Evolutionary conservation across 2,888 invertebrate genomes (phyloP).

Genomic region (Eupsilia transversa): DNA sequence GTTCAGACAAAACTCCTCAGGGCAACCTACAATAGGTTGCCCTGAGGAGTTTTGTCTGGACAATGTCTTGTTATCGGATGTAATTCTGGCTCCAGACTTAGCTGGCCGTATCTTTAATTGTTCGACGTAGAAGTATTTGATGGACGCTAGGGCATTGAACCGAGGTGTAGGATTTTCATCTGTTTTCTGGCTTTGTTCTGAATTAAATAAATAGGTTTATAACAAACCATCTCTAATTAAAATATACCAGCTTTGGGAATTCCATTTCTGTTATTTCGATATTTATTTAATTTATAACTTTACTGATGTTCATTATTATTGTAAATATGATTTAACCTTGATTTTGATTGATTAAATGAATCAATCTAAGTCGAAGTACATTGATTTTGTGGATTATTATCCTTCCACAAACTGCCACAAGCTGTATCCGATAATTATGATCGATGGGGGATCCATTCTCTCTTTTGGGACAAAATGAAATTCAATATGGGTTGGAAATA

Average conservation of each 20-base stretch:
- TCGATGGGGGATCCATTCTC: constrained; percentile 61
- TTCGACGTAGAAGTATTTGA: constrained; percentile 9
- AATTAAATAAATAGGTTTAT: not conserved
- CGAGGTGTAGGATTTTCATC: not conserved
- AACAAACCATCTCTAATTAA: not conserved
- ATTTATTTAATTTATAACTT: not conserved
- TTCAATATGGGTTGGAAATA: constrained; percentile 62
- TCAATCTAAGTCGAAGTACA: constrained; percentile 63
- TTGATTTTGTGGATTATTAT: constrained; percentile 63
- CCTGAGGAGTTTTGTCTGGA: constrained; percentile 22
- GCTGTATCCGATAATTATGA: constrained; percentile 65
- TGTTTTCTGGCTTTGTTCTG: not conserved
- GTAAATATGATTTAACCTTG: not conserved
- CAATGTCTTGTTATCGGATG: constrained; percentile 33
- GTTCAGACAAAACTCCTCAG: too few species aligned
- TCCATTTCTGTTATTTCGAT: constrained; percentile 1
- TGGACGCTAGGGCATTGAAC: constrained; percentile 30
- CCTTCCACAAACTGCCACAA: constrained; percentile 51
- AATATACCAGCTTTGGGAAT: not conserved
- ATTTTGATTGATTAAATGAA: constrained; percentile 57
- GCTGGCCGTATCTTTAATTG: constrained; percentile 33
- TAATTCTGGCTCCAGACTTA: constrained; percentile 42
- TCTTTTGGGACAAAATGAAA: constrained; percentile 55
- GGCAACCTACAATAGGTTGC: constrained; percentile 27
- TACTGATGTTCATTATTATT: not conserved